Evolutionary conservation across 2,797 vertebrate genomes (phyloP).

Genomic region (Phylloscopus collybita): DNA sequence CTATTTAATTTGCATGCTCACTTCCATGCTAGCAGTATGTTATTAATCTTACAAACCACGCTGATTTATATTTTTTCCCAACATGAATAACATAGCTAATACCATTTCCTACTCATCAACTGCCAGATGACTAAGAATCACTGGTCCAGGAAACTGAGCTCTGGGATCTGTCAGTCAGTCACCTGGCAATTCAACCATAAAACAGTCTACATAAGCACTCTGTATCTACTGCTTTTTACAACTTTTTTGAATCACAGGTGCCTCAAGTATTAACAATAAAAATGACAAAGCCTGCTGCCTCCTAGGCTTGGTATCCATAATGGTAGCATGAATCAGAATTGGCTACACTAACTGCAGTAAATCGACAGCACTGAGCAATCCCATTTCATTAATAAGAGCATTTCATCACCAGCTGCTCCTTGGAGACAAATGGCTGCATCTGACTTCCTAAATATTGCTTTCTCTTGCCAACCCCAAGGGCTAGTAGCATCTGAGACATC

Average conservation of each 20-base stretch:
- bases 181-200: neutral
- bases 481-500: neutral
- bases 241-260: neutral
- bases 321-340: neutral
- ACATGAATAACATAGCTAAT: neutral
- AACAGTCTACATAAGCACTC: neutral
- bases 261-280: neutral
- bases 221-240: neutral
- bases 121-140: neutral
- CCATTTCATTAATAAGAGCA: conserved; percentile 26
- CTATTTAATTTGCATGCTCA: neutral
- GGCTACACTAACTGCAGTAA: neutral
- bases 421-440: conserved; percentile 16
- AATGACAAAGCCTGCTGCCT: neutral
- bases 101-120: neutral
- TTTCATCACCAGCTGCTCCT: conserved; percentile 33
- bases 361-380: neutral
- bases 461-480: neutral
- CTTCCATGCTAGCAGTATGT: neutral
- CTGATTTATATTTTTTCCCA: neutral
- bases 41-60: neutral
- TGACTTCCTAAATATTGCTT: neutral
- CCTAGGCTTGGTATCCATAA: neutral
- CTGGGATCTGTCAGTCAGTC: neutral
- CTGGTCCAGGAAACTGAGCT: neutral